Conservation (phyloP, 2,797 vertebrate genomes). For the Emydoidea blandingii region DNA sequence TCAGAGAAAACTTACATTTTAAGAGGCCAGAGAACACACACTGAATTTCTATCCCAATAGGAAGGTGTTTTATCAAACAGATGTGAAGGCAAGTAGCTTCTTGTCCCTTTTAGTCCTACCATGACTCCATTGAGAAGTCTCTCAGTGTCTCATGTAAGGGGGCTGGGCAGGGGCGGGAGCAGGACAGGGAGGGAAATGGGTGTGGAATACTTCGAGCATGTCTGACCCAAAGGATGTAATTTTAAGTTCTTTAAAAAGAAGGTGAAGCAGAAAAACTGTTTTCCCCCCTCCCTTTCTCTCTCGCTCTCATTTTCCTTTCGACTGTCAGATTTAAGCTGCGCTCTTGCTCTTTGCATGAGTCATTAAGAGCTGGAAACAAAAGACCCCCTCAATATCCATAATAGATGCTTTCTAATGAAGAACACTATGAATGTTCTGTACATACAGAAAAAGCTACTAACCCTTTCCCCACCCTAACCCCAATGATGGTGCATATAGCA, state of each 20-base stretch:
- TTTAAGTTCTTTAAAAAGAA: slow-evolving; percentile 65
- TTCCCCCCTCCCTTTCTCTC: neutral
- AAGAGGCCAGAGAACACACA: neutral
- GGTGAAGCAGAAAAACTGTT: slow-evolving; percentile 57
- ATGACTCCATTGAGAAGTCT: slow-evolving; percentile 6
- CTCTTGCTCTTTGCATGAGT: slow-evolving; percentile 64
- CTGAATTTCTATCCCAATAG: slow-evolving; percentile 11
- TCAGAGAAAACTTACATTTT: slow-evolving; percentile 23
- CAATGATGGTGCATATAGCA: neutral
- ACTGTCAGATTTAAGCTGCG: slow-evolving; percentile 42
- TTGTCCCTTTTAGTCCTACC: neutral
- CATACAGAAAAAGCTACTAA: neutral
- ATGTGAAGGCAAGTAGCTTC: slow-evolving; percentile 18
- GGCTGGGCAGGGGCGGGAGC: too few relatives aligned
- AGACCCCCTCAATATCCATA: neutral
- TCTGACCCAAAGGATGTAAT: slow-evolving; percentile 61
- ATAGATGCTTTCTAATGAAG: slow-evolving; percentile 33
- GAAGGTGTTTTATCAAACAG: slow-evolving; percentile 45
- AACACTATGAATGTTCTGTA: neutral
- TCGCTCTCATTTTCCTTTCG: slow-evolving; percentile 61
- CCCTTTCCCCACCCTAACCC: neutral
- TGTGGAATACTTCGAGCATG: slow-evolving; percentile 60
- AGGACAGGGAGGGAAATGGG: slow-evolving; percentile 1
- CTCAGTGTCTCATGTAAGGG: slow-evolving; percentile 37
- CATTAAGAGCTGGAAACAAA: slow-evolving; percentile 56